Conservation (phyloP, 2,888 invertebrate genomes). For the Tromatobia lineatoria region DNA sequence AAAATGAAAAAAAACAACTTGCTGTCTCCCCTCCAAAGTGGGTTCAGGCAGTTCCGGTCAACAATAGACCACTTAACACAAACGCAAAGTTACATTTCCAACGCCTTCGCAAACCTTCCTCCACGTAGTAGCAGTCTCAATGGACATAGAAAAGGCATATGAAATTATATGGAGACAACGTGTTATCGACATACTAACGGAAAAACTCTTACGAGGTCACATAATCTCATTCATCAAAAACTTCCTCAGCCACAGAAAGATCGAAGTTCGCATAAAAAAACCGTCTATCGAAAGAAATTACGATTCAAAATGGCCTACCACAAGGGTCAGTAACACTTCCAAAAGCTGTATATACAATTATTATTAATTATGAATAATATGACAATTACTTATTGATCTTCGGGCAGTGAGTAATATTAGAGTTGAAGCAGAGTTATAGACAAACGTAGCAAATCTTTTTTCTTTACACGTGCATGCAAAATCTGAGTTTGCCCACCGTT, state of each 20-base stretch:
- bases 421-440: too few relatives aligned
- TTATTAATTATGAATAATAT: too few relatives aligned
- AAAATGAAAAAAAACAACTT: slow-evolving; percentile 45
- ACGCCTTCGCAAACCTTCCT: slow-evolving; percentile 13
- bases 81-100: slow-evolving; percentile 18
- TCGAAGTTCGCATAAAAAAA: slow-evolving; percentile 18
- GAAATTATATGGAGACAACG: slow-evolving; percentile 41
- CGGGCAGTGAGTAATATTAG: too few relatives aligned
- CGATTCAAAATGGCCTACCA: not conserved
- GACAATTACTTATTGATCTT: too few relatives aligned
- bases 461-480: too few relatives aligned
- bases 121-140: too few relatives aligned
- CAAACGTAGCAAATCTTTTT: too few relatives aligned
- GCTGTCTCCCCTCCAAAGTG: slow-evolving; percentile 47
- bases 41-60: slow-evolving; percentile 58
- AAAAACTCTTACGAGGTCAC: slow-evolving; percentile 15
- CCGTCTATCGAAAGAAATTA: too few relatives aligned
- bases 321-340: slow-evolving; percentile 40
- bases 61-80: slow-evolving; percentile 53
- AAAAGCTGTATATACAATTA: too few relatives aligned
- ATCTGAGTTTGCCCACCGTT: too few relatives aligned
- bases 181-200: slow-evolving; percentile 5
- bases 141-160: too few relatives aligned
- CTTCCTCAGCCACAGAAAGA: slow-evolving; percentile 15
- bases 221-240: slow-evolving; percentile 20